Base-by-base conservation (phyloP, 37 sponge, comb jelly and placozoan species). In the Crambe crambe region DNA sequence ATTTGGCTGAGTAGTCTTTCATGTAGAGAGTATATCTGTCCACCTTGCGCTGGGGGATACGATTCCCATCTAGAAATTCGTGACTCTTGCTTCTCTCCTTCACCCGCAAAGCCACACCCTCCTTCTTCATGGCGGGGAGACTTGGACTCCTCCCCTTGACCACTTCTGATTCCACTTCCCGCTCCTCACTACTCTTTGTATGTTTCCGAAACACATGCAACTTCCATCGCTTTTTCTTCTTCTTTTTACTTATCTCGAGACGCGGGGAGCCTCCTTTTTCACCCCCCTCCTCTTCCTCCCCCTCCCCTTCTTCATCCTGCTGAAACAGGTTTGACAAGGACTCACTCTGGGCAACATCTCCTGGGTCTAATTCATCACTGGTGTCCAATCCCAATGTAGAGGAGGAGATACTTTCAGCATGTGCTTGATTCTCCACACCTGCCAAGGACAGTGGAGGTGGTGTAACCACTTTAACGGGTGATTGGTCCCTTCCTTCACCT, bases 201-300 rank as follows among this genome's bases (percentile, higher is more conserved):
- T 42, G 23, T 21, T 62, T 63, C 4, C 15, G 22, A n/a, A n/a
- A n/a, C n/a, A n/a, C n/a, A n/a, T n/a, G n/a, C 44, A 32, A n/a
- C 23, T 34, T 51, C 79, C 79, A 58, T 30, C 34, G 2, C 68
- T 67, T 76, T 42, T 70, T 70, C 71, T 70, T 70, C 41, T 43
- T 70, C 71, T 70, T 38, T 40, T 12, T 70, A 27, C 3, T 41
- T 2, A 3, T 40, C 42, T 23, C 3, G 25, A 9, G 3, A 18
- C 30, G 31, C 34, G 66, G 34, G 15, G 71, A 40, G 27, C 1
- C 23, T 38, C 42, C 43, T 62, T 18, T 27, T n/a, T n/a, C n/a
- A n/a, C n/a, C n/a, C 15, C 63, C 63, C 25, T 62, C 31, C 31
- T 27, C 63, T 62, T n/a, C n/a, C 15, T 20, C 63, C 25, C 15